Evolutionary conservation across 2,888 invertebrate species (phyloP).

Genomic region (Drosophila algonquin): DNA sequence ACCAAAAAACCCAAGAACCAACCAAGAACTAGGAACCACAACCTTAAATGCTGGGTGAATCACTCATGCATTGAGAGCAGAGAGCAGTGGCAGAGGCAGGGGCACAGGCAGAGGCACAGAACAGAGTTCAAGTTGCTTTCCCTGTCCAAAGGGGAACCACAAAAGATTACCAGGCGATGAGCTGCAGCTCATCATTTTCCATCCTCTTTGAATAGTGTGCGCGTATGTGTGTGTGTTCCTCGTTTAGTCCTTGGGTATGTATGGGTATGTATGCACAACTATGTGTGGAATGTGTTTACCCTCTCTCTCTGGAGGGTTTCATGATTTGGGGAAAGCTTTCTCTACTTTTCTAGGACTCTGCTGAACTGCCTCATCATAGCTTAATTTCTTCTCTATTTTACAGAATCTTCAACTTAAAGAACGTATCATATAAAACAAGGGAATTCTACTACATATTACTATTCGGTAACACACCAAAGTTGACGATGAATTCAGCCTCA

Average conservation of each 20-base stretch:
- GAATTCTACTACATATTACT: no score
- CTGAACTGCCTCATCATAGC: no score
- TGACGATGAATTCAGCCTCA: no score
- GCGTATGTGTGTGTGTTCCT: neutral
- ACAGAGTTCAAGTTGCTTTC: slow-evolving; percentile 60
- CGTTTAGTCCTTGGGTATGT: slow-evolving; percentile 39
- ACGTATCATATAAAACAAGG: no score
- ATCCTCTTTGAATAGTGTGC: slow-evolving; percentile 27
- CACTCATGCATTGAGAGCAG: slow-evolving; percentile 48
- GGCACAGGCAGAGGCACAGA: no score
- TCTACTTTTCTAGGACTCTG: no score
- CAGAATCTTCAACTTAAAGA: no score
- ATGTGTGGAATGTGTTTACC: slow-evolving; percentile 25
- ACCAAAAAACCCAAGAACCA: slow-evolving; percentile 17
- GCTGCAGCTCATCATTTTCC: slow-evolving; percentile 56
- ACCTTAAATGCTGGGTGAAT: slow-evolving; percentile 45
- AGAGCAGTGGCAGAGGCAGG: slow-evolving; percentile 8
- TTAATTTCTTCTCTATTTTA: neutral
- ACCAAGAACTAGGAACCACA: slow-evolving; percentile 15
- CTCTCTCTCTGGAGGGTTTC: neutral
- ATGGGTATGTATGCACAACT: slow-evolving; percentile 41
- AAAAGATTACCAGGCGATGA: slow-evolving; percentile 66
- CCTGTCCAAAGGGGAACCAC: slow-evolving; percentile 51
- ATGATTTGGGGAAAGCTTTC: neutral
- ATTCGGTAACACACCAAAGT: no score